Base-by-base conservation (phyloP, 37 sponge, comb jelly and placozoan species). In the Mnemiopsis leidyi region DNA sequence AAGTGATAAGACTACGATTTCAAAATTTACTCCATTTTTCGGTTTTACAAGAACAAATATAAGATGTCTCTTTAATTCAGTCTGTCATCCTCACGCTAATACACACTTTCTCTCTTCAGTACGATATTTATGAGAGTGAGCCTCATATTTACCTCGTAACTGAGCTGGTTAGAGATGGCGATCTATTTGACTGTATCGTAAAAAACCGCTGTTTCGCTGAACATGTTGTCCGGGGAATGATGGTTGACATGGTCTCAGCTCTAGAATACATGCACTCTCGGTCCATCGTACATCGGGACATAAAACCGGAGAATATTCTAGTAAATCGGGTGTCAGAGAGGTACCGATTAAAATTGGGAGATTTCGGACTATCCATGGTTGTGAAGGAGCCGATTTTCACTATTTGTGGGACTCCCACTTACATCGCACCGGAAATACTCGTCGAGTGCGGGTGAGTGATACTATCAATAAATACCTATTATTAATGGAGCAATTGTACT, bases 251-350 rank as follows among this genome's bases (percentile, higher is more conserved):
- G 92, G 94, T 94, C 0, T 88, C 93, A n/a, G 97, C 97, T 24
- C 94, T 96, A 69, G 94, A 95, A 31, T 97, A 97, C 69, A 95
- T 97, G 39, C 97, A 97, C 93, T 92, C 94, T 75, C 94, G 95
- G 38, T 40, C 69, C 29, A 96, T 96, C 21, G 95, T 96, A 0
- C 97, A 97, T 93, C 33, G 90, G 36, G 90, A 85, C 90, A 85
- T 85, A 35, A 85, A 85, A 37, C 90, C 90, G 1, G 90, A 85
- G 61, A 85, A 85, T 33, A 40, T 85, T 28, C 23, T 85, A 13
- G 90, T 85, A 2, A 32, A 32, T 25, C 31, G 35, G 0, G 39
- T 23, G 13, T 23, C 36, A 0, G 25, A 13, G 24, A 9, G 61
- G 61, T 85, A n/a, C 48, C 40, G 39, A 0, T 48, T 96, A 37